Evolutionary conservation across 2,888 invertebrate species (phyloP).

Genomic region (Mythimna ferrago): DNA sequence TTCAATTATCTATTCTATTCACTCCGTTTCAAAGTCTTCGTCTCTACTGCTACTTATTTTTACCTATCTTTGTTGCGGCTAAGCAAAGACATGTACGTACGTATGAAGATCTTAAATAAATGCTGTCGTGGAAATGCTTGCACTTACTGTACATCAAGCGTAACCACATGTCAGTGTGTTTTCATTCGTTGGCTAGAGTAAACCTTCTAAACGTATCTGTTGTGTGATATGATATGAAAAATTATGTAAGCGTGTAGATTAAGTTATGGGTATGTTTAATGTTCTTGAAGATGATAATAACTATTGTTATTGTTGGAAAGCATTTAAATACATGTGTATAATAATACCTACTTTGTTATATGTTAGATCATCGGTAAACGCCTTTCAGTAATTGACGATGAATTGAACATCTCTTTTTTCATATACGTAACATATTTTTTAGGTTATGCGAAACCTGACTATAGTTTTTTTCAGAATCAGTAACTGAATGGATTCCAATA

Average conservation of each 20-base stretch:
- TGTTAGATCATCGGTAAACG: too few relatives aligned
- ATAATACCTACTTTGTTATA: background rate
- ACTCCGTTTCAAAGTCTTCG: too few relatives aligned
- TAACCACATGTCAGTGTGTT: background rate
- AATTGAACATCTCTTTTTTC: too few relatives aligned
- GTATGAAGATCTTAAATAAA: background rate
- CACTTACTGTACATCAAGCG: background rate
- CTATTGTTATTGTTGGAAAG: background rate
- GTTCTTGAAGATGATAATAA: background rate
- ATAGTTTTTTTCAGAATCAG: too few relatives aligned
- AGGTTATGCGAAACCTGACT: too few relatives aligned
- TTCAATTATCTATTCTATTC: too few relatives aligned
- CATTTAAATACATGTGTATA: background rate
- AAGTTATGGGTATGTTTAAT: background rate
- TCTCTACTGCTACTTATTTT: too few relatives aligned
- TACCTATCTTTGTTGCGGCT: too few relatives aligned
- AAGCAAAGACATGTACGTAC: background rate
- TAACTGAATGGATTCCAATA: too few relatives aligned
- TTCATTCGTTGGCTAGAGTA: background rate
- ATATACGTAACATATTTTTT: too few relatives aligned
- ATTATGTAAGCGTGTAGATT: conserved; percentile 22
- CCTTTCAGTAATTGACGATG: too few relatives aligned
- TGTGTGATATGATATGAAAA: conserved; percentile 6
- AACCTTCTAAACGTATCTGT: background rate
- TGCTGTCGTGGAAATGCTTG: background rate